Base-by-base conservation (phyloP, 1,140 invertebrate genomes). In the Drosophila sp. region DNA sequence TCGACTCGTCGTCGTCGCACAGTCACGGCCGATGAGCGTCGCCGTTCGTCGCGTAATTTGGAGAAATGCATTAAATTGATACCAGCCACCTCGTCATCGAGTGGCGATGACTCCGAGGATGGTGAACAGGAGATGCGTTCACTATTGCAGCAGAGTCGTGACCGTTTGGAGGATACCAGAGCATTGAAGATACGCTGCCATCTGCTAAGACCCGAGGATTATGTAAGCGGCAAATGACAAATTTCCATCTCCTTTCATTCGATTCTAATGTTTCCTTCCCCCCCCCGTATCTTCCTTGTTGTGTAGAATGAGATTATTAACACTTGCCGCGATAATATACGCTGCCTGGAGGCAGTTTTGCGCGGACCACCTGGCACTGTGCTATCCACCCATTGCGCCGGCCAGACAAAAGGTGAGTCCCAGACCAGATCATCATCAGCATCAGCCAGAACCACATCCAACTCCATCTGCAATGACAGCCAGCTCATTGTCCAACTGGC, bases 311-410 rank as follows among this genome's bases (percentile, higher is more conserved):
- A 97, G 92, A 93, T 97, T 69, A 93, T 96, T 79, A 94, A 94
- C 50, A 95, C 95, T 47, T 96, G 96, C 92, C 93, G 94, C 84
- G 95, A 96, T 79, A 96, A 96, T 90, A 94, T 96, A 60, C 93
- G 93, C 66, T 95, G 94, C 83, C 93, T 96, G 83, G 93, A 94
- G 84, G 90, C 93, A 23, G 93, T 96, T 64, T 80, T 95, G 56
- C 82, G 78, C 33, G 92, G 92, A 29, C 91, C 91, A 27, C 80
- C 90, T 38, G 90, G 90, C 60, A 90, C 84, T 41, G 86, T 92
- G 54, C 64, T 92, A 7, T 92, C 91, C 25, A 69, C 75, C 25
- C 80, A 83, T 27, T 91, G 91, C 74, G 68, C 80, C 57, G 80
- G 75, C 71, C 86, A 90, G 69, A 92, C 90, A 73, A 90, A 91